Conservation (phyloP, 2,888 invertebrate genomes). For the Idaea aversata region DNA sequence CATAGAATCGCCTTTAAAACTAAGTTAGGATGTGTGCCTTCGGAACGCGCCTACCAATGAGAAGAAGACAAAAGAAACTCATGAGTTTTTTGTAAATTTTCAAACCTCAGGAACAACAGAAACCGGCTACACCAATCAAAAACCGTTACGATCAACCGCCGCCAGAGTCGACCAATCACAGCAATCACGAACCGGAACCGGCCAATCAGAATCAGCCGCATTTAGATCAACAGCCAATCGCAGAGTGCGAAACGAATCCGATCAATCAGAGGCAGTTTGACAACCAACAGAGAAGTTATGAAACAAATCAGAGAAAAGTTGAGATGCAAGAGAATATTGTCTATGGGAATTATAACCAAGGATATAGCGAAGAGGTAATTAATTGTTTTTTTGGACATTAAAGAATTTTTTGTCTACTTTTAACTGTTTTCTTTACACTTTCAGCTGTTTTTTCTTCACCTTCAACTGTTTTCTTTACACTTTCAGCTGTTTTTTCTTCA, state of each 20-base stretch:
- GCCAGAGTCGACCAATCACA: conserved; percentile 28
- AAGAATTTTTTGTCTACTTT: no score
- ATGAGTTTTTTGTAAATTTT: neutral
- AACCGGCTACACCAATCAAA: conserved; percentile 41
- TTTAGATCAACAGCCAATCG: conserved; percentile 26
- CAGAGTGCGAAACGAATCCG: conserved; percentile 14
- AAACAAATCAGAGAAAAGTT: conserved; percentile 34
- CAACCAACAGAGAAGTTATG: conserved; percentile 19
- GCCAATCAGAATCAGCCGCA: conserved; percentile 28
- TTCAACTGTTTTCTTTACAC: no score
- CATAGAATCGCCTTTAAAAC: no score
- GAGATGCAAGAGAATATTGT: conserved; percentile 35
- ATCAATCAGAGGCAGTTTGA: conserved; percentile 29
- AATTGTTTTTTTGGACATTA: conserved; percentile 5
- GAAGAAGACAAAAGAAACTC: neutral
- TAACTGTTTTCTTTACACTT: no score
- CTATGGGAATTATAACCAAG: conserved; percentile 26
- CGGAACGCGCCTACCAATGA: no score
- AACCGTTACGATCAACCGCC: conserved; percentile 29
- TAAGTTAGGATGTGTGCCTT: no score
- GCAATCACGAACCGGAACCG: conserved; percentile 24
- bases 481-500: no score
- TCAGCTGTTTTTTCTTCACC: no score
- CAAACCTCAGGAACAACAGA: conserved; percentile 34
- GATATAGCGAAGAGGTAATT: conserved; percentile 50